phyloP scores from a whole-genome alignment of 2,797 vertebrate species.

The Garrulus glandarius region DNA sequence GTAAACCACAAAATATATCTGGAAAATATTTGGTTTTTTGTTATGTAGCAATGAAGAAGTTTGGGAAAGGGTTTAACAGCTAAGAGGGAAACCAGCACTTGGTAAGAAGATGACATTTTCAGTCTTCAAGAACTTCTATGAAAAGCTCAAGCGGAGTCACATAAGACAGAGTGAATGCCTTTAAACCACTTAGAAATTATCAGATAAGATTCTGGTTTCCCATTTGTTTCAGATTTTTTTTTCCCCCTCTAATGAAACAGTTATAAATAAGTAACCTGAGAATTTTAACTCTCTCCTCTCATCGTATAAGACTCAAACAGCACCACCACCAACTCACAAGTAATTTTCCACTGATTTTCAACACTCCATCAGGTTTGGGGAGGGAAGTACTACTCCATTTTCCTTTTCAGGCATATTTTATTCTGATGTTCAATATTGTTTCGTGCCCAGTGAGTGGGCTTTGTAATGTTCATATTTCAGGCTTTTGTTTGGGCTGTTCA shows the following conservation, averaged over 20 bases:
- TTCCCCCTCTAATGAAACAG: neutral
- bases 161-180: constrained; percentile 25
- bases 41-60: constrained; percentile 30
- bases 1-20: neutral
- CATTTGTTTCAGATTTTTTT: neutral
- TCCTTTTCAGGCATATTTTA: neutral
- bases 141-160: neutral
- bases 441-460: neutral
- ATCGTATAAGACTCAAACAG: neutral
- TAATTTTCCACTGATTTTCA: neutral
- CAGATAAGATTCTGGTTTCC: neutral
- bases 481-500: neutral
- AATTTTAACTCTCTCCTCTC: neutral
- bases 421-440: neutral
- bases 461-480: neutral
- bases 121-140: neutral
- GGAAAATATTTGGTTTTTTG: constrained; percentile 20
- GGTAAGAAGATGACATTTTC: neutral
- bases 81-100: neutral
- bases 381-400: neutral
- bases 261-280: neutral
- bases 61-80: constrained; percentile 19
- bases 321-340: neutral
- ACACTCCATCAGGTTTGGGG: neutral
- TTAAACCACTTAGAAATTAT: neutral